Conservation (phyloP, 2,797 vertebrate species). For the Florisuga fusca region DNA sequence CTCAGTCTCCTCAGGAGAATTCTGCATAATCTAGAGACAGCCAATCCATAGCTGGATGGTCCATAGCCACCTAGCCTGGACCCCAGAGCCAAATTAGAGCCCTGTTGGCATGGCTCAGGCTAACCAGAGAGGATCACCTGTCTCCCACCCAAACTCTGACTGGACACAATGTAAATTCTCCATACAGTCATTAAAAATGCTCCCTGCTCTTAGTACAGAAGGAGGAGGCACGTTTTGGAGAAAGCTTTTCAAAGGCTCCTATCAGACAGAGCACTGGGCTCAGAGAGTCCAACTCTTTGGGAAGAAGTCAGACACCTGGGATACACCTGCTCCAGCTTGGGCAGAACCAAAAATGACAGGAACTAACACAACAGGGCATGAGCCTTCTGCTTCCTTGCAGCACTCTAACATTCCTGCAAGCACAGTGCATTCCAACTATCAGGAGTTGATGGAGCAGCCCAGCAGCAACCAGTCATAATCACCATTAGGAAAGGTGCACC, state of each 20-base stretch:
- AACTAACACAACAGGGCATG: accelerated
- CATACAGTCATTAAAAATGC: background rate
- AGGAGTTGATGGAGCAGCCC: slow-evolving; percentile 42
- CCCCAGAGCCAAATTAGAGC: background rate
- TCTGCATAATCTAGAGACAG: background rate
- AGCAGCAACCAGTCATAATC: background rate
- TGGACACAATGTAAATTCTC: background rate
- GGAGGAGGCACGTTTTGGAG: background rate
- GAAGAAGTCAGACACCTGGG: background rate
- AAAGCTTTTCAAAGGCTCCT: background rate
- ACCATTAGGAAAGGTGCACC: background rate
- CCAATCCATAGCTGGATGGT: background rate
- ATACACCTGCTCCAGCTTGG: background rate
- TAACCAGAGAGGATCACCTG: background rate
- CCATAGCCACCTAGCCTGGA: background rate
- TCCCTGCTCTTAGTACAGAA: background rate
- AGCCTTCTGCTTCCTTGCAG: background rate
- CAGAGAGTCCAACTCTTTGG: background rate
- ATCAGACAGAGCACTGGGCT: background rate
- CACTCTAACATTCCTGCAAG: background rate
- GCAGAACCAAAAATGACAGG: background rate
- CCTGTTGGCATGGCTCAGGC: background rate
- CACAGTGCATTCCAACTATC: background rate
- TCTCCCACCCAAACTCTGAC: background rate
- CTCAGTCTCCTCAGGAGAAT: background rate